Conservation (phyloP, 1,140 invertebrate genomes). For the Caenorhabditis elegans region WBcel235 BX284606.5:12094001-12094500, state of each 20-base stretch:
- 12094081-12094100: slow-evolving; percentile 9
- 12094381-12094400: slow-evolving; percentile 4
- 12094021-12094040: not conserved
- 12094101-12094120: not conserved
- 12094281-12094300: too few relatives aligned
- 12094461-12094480: slow-evolving; percentile 25
- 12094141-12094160: slow-evolving; percentile 11
- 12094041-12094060: not conserved
- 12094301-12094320: slow-evolving; percentile 11
- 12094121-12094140: slow-evolving; percentile 26
- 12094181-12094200: not conserved
- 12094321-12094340: too few relatives aligned
- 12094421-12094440: not conserved
- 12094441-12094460: not conserved
- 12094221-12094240: not conserved
- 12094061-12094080: slow-evolving; percentile 13
- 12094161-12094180: not conserved
- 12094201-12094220: not conserved
- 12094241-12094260: not conserved
- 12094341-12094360: too few relatives aligned
- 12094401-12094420: not conserved
- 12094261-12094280: not conserved
- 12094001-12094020: not conserved
- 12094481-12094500: slow-evolving; percentile 23
- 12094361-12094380: not conserved